Evolutionary conservation across 2,888 invertebrate genomes (phyloP), one percentile per base, ranked within the genome.

Genomic region (Drosophila anceps): DNA sequence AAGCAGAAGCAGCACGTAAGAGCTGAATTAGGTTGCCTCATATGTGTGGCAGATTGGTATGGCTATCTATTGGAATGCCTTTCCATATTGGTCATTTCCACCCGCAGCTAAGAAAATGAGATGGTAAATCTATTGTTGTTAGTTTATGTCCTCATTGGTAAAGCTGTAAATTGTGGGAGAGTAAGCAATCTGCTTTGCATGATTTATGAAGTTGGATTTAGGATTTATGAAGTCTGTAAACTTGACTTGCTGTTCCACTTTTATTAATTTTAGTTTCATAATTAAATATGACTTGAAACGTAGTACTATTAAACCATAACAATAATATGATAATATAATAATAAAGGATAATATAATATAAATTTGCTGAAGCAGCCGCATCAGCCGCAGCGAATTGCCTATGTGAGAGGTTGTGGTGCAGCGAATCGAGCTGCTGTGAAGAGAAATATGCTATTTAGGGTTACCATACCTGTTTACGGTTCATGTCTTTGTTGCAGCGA

Each of bases 381-480:
- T n/a, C n/a, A n/a, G n/a, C n/a, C n/a, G n/a, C 39, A 44, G 39
- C 50, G 41, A 68, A 68, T 50, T 43, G 20, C 4, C 18, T 50
- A 8, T 20, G 10, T 12, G 43, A 43, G 43, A 43, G 68, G 35
- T 12, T 43, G 59, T 43, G 33, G 33, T 58, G 76, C 69, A 57
- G 76, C 79, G 79, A 76, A 67, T 27, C 27, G 37, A 54, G 54
- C 1, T 7, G 33, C 18, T n/a, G 24, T 35, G 33, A 9, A 37
- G 78, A 59, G 69, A 68, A 74, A 15, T 33, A 4, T 27, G 33
- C 37, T 13, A 4, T 39, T 53, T 33, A 74, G 54, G 75, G 63
- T 72, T 65, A 65, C 74, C 77, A 57, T 57, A 3, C 3, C 35
- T 20, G 15, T n/a, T 12, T 9, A 3, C 15, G 79, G 76, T 75